Conservation (phyloP, 2,888 invertebrate genomes). For the Sarcophaga caerulescens region DNA sequence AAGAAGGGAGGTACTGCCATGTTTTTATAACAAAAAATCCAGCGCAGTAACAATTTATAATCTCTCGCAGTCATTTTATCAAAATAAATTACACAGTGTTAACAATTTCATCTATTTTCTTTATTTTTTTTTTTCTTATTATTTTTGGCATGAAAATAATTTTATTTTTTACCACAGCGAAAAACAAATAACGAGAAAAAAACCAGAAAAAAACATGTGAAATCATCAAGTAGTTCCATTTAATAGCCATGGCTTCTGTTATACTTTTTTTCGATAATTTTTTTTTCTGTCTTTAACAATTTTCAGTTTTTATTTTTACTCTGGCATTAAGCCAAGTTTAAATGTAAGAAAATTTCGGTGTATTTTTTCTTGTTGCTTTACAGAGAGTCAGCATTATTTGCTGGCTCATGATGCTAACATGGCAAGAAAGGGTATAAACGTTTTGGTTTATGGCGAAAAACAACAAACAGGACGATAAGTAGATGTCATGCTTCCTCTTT, state of each 20-base stretch:
- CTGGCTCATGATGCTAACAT: not conserved
- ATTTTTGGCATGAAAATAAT: no score
- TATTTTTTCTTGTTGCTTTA: not conserved
- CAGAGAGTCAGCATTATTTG: conserved; percentile 37
- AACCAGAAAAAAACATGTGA: conserved; percentile 18
- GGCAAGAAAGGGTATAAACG: not conserved
- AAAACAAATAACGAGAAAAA: not conserved
- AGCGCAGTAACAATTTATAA: conserved; percentile 18
- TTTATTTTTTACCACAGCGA: no score
- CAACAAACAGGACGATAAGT: no score
- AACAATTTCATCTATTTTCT: not conserved
- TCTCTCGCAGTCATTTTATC: conserved; percentile 33
- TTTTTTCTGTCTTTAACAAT: not conserved
- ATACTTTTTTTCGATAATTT: not conserved
- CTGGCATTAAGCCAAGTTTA: not conserved
- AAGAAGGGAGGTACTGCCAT: not conserved
- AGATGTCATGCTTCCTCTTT: no score
- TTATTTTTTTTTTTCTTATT: not conserved
- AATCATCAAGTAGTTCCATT: conserved; percentile 54
- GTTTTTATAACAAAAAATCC: conserved; percentile 19
- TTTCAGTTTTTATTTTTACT: not conserved
- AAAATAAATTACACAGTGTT: conserved; percentile 34
- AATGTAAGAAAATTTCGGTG: not conserved
- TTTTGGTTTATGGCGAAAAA: not conserved
- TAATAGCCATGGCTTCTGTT: conserved; percentile 7